Evolutionary conservation across 2,113 vertebrate genomes (phyloP), one percentile per base, ranked within the genome.

Genomic region (Neotoma lepida): DNA sequence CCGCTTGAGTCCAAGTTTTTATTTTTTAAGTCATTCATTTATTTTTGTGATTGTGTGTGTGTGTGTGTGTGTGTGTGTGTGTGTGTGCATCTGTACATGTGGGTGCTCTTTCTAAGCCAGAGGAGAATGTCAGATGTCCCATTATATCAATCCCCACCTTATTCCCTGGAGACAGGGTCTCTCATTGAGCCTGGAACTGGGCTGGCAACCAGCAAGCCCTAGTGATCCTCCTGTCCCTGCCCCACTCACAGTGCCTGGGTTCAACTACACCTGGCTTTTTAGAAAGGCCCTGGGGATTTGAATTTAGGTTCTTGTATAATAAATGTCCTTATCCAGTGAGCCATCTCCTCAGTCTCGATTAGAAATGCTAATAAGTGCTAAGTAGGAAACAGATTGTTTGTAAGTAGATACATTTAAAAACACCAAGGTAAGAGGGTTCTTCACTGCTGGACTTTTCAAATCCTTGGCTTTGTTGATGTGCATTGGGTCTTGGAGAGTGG

Each of bases 371-470:
- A 73, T 84, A 84, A 33, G 30, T 44, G 28, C 64, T 71, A 73
- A 28, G 0, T 35, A 73, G 9, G 13, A 51, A 49, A 58, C n/a
- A 49, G 66, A 68, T 63, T 26, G 15, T 15, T 41, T 24, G 1
- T 70, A 30, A 41, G 6, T 88, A 66, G 58, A 17, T 70, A 56
- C 6, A 56, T 46, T 76, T 90, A 90, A 80, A 56, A 64, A 71
- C 77, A 10, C 49, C 49, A 89, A 51, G 56, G 33, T 58, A 93
- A 63, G 30, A 90, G 4, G 8, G 26, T 68, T 94, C 14, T 88
- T 82, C 66, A 13, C 41, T 91, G 41, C 24, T 85, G 56, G 56
- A 82, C 28, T 95, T 96, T 74, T 68, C 30, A 51, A n/a, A 95
- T n/a, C 54, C 84, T 95, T 63, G 64, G 10, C 58, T 89, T 92